Percentiles rank a stretch among this genome's conserved stretches.
phyloP scores from a whole-genome alignment of 2,888 invertebrate species.

The Nipponacmea schrenckii region DNA sequence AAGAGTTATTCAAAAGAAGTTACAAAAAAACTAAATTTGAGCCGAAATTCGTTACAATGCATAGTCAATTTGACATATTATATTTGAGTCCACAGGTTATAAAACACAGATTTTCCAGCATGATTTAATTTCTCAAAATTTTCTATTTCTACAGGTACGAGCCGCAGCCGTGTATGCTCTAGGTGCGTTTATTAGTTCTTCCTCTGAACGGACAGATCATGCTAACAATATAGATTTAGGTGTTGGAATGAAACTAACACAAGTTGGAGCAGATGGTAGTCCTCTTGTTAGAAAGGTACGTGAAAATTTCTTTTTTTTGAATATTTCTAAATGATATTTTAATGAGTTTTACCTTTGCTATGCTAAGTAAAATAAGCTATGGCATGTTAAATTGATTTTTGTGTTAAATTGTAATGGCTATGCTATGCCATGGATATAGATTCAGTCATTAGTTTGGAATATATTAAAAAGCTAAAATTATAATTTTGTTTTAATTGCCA shows the following conservation, averaged over 20 bases:
- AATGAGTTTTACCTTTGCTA: too few relatives aligned
- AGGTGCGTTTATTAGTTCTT: slow-evolving; percentile 90
- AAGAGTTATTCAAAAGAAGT: too few relatives aligned
- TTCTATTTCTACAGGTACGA: slow-evolving; percentile 74
- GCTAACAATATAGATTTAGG: slow-evolving; percentile 93
- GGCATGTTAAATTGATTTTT: too few relatives aligned
- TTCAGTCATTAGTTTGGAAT: neutral
- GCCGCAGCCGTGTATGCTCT: slow-evolving; percentile 94
- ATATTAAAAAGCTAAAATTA: neutral
- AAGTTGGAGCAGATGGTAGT: slow-evolving; percentile 81
- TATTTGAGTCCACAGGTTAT: too few relatives aligned
- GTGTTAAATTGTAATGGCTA: neutral
- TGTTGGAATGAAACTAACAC: slow-evolving; percentile 87
- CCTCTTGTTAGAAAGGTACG: slow-evolving; percentile 60
- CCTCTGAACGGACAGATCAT: slow-evolving; percentile 85
- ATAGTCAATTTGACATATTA: too few relatives aligned
- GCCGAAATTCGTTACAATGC: too few relatives aligned
- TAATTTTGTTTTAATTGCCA: too few relatives aligned
- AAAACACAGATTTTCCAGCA: too few relatives aligned
- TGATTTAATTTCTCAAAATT: neutral
- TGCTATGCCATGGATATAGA: neutral
- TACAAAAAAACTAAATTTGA: too few relatives aligned
- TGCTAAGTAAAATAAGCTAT: too few relatives aligned
- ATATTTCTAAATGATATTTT: too few relatives aligned
- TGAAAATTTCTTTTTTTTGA: too few relatives aligned